A percentile compares a stretch with the other conserved stretches of the same genome.
phyloP scores from a whole-genome alignment of 2,113 vertebrate genomes.

The Chloropsis cyanopogon region DNA sequence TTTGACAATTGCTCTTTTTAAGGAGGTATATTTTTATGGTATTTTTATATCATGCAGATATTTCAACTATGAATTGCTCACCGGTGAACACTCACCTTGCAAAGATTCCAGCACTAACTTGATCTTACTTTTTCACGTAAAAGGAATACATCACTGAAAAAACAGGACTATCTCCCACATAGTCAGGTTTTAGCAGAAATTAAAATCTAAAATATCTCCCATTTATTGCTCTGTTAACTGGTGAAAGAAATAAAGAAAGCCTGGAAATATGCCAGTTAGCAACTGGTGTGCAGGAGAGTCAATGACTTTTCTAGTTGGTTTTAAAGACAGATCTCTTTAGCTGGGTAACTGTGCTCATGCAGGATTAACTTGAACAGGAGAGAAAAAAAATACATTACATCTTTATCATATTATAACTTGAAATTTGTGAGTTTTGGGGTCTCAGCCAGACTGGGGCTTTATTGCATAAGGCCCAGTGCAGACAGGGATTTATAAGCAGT shows the following conservation, averaged over 20 bases:
- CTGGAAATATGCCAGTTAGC: not conserved
- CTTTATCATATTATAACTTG: not conserved
- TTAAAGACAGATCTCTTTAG: not conserved
- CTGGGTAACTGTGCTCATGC: not conserved
- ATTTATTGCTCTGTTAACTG: conserved; percentile 20
- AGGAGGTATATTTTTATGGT: conserved; percentile 15
- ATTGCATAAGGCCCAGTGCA: not conserved
- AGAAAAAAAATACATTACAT: not conserved
- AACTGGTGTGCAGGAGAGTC: not conserved
- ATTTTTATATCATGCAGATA: conserved; percentile 48
- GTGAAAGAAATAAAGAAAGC: not conserved
- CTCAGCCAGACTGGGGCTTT: not conserved
- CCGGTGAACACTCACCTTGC: conserved; percentile 18
- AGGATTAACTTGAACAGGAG: not conserved
- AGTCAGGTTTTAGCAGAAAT: conserved; percentile 21
- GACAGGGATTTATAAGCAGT: conserved; percentile 14
- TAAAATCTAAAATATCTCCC: conserved; percentile 34
- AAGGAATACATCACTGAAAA: not conserved
- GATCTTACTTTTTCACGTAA: not conserved
- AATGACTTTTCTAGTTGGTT: not conserved
- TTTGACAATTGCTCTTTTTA: conserved; percentile 42
- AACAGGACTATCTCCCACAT: conserved; percentile 11
- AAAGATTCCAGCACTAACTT: not conserved
- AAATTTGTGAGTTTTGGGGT: not conserved
- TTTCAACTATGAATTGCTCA: conserved; percentile 46